Evolutionary conservation across 2,888 invertebrate genomes (phyloP).

Genomic region (Synergus gifuensis): DNA sequence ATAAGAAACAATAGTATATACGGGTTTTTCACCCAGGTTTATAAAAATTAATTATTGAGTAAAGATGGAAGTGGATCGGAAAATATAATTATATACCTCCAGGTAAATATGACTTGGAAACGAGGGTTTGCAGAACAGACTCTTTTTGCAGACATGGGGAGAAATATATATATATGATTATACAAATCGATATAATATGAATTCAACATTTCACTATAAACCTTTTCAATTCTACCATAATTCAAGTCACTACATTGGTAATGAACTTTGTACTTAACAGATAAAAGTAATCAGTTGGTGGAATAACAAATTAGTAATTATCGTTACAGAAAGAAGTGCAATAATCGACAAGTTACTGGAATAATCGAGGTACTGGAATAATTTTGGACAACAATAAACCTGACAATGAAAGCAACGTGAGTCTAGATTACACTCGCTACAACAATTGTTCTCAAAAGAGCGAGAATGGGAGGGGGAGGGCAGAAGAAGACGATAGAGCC

Average conservation of each 20-base stretch:
- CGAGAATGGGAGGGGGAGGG: not conserved
- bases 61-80: not conserved
- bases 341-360: not conserved
- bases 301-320: conserved; percentile 8
- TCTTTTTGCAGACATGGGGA: not conserved
- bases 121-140: not conserved
- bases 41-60: not conserved
- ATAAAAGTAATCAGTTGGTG: not conserved
- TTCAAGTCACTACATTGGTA: too few species aligned
- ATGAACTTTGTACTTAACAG: not conserved
- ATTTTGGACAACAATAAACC: conserved; percentile 15
- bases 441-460: conserved; percentile 34
- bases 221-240: too few species aligned
- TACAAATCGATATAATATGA: not conserved
- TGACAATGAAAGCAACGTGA: conserved; percentile 32
- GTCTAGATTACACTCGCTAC: conserved; percentile 36
- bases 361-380: conserved; percentile 7
- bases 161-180: not conserved
- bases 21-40: not conserved
- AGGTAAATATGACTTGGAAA: not conserved
- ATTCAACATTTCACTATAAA: too few species aligned
- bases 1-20: not conserved
- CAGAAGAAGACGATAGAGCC: conserved; percentile 54
- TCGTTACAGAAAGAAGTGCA: not conserved
- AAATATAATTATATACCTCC: conserved; percentile 17